Evolutionary conservation across 1,140 invertebrate species (phyloP).

Genomic region (Hesperophylax magnus): DNA sequence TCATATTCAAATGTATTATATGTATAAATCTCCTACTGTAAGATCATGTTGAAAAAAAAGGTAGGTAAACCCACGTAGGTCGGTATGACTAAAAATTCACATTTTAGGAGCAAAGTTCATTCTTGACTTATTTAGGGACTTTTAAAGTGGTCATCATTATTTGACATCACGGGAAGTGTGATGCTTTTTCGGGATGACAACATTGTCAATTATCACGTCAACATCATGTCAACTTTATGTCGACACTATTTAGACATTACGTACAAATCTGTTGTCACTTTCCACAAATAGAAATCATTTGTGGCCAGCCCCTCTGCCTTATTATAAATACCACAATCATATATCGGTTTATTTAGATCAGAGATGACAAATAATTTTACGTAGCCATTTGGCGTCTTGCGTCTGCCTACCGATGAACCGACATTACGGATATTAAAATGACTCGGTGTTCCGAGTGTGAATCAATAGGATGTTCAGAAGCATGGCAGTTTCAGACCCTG

Average conservation of each 20-base stretch:
- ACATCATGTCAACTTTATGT: background rate
- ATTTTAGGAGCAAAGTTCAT: background rate
- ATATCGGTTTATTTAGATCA: background rate
- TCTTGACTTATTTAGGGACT: background rate
- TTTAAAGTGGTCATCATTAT: background rate
- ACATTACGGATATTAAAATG: too few species aligned
- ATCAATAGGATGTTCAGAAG: too few species aligned
- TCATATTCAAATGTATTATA: too few species aligned
- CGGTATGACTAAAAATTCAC: conserved; percentile 3
- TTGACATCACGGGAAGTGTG: conserved; percentile 4
- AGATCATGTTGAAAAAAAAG: background rate
- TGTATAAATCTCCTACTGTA: background rate
- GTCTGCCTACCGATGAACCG: too few species aligned
- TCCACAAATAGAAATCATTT: background rate
- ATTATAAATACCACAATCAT: background rate
- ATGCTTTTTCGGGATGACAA: conserved; percentile 2
- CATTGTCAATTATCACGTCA: too few species aligned
- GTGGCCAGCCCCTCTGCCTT: background rate
- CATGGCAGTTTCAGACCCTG: too few species aligned
- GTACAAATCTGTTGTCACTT: background rate
- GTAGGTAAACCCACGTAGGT: background rate
- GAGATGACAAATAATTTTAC: conserved; percentile 12
- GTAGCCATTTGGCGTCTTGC: too few species aligned
- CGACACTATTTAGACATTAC: too few species aligned
- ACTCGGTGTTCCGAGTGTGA: too few species aligned